Evolutionary conservation across 2,797 vertebrate species (phyloP), one percentile per base, ranked within the genome.

Genomic region (Macrochelys suwanniensis): DNA sequence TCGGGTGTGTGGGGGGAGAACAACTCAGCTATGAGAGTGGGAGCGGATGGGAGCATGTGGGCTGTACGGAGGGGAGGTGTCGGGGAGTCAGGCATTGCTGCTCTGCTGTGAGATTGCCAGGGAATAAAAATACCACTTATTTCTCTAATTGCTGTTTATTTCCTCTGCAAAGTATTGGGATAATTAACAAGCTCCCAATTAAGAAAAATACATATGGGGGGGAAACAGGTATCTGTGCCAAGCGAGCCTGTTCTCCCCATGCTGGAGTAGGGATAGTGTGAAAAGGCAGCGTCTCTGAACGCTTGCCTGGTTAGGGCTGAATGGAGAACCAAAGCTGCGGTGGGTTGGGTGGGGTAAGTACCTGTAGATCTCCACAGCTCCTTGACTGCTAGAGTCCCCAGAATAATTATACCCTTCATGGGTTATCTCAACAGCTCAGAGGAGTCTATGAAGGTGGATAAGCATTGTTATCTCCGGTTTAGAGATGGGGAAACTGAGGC

Each of bases 141-240:
- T 97, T 96, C 95, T 96, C 95, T 97, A 96, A 97, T 97, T 97
- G 97, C 96, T 98, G 95, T 97, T 97, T 97, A 97, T 97, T 97
- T 98, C 97, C 95, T 93, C 93, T 47, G 94, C 89, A 74, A 96
- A 97, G 95, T 94, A 95, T 93, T 87, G 95, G 91, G 95, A 96
- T 96, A 97, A 98, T 98, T 97, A 97, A 96, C 77, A 89, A 97
- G 95, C 90, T 97, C 88, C 97, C 96, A 96, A 95, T 98, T 98
- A 98, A 96, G 96, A 53, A 93, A 97, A 96, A 83, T 51, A 28
- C 51, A 25, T 15, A 45, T 11, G 4, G 57, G 88, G 85, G 89
- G 89, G 95, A 95, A 88, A 53, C 89, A 95, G 95, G 96, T 96
- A 81, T 0, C 10, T 1, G 15, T 89, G 93, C 97, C 91, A 97